These are phyloP conservation scores for Drepanosiphum platanoidis DNA, from an alignment of 2,888 invertebrate species.

Conservation along the genomic window DNA sequence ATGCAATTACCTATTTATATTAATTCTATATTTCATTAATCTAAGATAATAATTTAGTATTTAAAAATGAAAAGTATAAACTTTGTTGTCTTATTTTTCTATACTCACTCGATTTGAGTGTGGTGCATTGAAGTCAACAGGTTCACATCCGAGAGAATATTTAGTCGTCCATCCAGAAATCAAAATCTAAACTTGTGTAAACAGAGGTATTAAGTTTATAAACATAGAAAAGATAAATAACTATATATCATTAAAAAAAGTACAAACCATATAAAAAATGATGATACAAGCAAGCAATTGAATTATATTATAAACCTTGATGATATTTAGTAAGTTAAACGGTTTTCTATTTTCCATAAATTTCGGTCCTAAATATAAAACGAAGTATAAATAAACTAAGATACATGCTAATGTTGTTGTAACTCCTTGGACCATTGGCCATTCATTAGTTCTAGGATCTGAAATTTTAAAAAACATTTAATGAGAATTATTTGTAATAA, in stretches of 20 bases:
- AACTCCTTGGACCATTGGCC: constrained; percentile 75
- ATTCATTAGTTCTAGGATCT: constrained; percentile 74
- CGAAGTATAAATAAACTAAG: constrained; percentile 71
- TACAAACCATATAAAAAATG: constrained; percentile 56
- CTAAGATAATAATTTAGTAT: too few species aligned
- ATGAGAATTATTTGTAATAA: background rate
- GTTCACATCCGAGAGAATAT: constrained; percentile 75
- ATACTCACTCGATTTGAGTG: constrained; percentile 69
- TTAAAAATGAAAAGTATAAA: background rate
- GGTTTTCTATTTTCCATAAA: constrained; percentile 78
- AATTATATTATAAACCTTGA: constrained; percentile 73
- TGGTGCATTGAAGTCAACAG: constrained; percentile 76
- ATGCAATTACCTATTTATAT: background rate
- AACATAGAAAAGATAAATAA: constrained; percentile 64
- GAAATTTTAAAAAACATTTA: constrained; percentile 62
- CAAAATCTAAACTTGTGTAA: constrained; percentile 68
- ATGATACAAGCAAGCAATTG: constrained; percentile 45
- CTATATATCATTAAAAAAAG: constrained; percentile 64
- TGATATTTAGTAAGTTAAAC: constrained; percentile 73
- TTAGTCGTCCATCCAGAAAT: constrained; percentile 76
- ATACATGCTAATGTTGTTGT: constrained; percentile 70
- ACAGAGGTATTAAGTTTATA: background rate
- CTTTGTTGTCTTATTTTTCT: background rate
- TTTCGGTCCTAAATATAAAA: constrained; percentile 72
- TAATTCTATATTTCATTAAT: background rate